Evolutionary conservation across 2,888 invertebrate genomes (phyloP).

Genomic region (Glyphotaelius pellucidus): DNA sequence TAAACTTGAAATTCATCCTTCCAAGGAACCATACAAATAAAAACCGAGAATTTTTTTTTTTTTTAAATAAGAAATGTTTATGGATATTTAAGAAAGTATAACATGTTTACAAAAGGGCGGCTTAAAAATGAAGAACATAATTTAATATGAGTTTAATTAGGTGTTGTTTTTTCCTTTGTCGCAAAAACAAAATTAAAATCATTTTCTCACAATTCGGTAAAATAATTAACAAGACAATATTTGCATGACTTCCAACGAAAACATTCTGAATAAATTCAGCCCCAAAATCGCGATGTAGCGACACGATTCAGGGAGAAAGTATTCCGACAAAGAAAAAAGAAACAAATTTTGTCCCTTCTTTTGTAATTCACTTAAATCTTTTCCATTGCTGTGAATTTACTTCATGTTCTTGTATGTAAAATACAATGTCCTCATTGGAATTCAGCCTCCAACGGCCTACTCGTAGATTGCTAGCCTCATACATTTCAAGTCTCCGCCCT

Average conservation of each 20-base stretch:
- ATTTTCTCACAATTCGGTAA: not conserved
- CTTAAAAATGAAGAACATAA: not conserved
- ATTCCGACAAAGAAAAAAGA: not conserved
- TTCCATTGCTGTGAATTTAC: conserved; percentile 2
- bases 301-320: conserved; percentile 3
- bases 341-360: not conserved
- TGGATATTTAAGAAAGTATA: not conserved
- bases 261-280: conserved; percentile 24
- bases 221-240: conserved; percentile 14
- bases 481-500: not conserved
- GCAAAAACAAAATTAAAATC: not conserved
- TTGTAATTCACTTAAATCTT: conserved; percentile 25
- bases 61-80: not conserved
- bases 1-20: not conserved
- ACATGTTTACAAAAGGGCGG: too few species aligned
- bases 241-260: conserved; percentile 27
- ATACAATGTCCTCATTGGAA: not conserved
- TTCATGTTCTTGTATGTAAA: conserved; percentile 1
- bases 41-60: not conserved
- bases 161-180: not conserved
- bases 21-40: not conserved
- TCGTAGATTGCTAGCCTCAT: not conserved
- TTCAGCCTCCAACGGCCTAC: not conserved
- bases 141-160: not conserved
- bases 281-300: conserved; percentile 8